Base-by-base conservation (phyloP, 2,797 vertebrate species). In the Enteromius thamalakanensis region DNA sequence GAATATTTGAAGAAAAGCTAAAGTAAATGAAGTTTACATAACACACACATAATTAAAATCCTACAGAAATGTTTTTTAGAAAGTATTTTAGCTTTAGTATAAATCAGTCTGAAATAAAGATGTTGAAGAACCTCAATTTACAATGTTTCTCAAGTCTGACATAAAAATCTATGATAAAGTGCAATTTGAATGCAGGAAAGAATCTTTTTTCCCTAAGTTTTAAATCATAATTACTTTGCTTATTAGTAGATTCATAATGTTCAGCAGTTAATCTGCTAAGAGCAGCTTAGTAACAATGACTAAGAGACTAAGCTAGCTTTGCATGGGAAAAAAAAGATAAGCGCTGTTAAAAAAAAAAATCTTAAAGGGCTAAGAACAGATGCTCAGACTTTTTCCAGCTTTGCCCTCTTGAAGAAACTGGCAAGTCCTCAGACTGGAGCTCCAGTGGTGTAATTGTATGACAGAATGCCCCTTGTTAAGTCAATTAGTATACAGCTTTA, bases 401-500 rank as follows among this genome's bases (percentile, higher is more conserved):
- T 67, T 0, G 1, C n/a, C 34, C 51, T 42, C 49, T 69, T 70
- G 37, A 80, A 70, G 47, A 69, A 80, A 68, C 49, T 58, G 51
- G 23, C 3, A 71, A n/a, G 17, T 51, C 32, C 34, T 80, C 6
- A 23, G 71, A 47, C 74, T 58, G 15, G 7, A 34, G 45, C 14
- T 68, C 71, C 15, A 45, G 12, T 23, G 9, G 12, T 49, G 14
- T 83, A 60, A 70, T 70, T 47, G 58, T 19, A 58, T 42, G 21
- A 58, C 21, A 62, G 40, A 69, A 69, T 70, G 37, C 45, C 21
- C 65, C 65, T 77, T 69, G 72, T 69, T 58, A 68, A 4, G 21
- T 58, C 37, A 69, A 58, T 83, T 49, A 83, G 81, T 47, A 45
- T 14, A 62, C 8, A 77, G 26, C 64, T 83, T 70, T 15, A 70